A percentile compares a stretch with the other conserved stretches of the same genome.
Conservation (phyloP, 2,113 vertebrate genomes). For the Apus apus region DNA sequence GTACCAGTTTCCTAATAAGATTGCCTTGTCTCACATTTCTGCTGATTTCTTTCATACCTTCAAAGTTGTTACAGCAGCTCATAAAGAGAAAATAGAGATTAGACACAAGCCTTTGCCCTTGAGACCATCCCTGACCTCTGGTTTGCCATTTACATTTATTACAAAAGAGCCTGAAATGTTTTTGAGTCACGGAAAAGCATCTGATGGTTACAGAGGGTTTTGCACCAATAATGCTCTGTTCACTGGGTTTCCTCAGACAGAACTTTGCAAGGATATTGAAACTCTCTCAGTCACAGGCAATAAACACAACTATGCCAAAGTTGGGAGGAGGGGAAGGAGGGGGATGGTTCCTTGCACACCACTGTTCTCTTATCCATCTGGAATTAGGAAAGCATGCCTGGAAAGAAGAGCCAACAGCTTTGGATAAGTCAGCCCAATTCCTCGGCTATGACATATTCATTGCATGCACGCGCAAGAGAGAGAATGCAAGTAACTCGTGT, state of each 20-base stretch:
- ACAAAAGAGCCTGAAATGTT: slow-evolving; percentile 52
- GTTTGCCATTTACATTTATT: slow-evolving; percentile 68
- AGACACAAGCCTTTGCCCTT: slow-evolving; percentile 55
- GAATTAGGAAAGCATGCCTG: slow-evolving; percentile 67
- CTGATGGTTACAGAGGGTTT: slow-evolving; percentile 51
- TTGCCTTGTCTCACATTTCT: slow-evolving; percentile 53
- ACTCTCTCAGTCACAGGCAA: slow-evolving; percentile 60
- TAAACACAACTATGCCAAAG: slow-evolving; percentile 66
- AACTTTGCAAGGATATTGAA: slow-evolving; percentile 55
- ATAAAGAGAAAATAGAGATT: slow-evolving; percentile 68
- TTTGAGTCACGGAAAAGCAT: slow-evolving; percentile 37
- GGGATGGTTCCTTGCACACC: slow-evolving; percentile 42
- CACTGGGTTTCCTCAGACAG: neutral
- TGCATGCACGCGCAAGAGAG: neutral
- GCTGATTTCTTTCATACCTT: slow-evolving; percentile 62
- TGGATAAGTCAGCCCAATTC: slow-evolving; percentile 57
- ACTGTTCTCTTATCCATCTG: slow-evolving; percentile 62
- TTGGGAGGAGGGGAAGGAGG: slow-evolving; percentile 37
- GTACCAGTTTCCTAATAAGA: slow-evolving; percentile 49
- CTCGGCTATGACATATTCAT: slow-evolving; percentile 32
- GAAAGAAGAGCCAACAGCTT: slow-evolving; percentile 53
- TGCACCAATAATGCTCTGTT: slow-evolving; percentile 7
- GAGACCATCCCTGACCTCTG: slow-evolving; percentile 66
- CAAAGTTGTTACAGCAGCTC: slow-evolving; percentile 51
- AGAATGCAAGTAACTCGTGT: neutral